phyloP scores from a whole-genome alignment of 2,797 vertebrate species.

The Lithobates sylvaticus region DNA sequence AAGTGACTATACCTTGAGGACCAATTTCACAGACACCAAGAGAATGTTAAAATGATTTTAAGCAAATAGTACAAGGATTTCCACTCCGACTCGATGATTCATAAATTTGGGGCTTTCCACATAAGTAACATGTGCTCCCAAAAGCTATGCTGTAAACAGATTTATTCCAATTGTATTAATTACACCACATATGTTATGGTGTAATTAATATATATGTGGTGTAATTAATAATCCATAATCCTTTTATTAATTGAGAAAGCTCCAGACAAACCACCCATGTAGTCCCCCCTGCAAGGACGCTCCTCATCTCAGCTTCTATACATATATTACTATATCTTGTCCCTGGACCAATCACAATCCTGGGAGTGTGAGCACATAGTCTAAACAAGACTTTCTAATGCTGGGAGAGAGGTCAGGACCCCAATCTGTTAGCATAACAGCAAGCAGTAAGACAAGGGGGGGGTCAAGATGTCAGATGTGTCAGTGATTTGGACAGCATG shows the following conservation, averaged over 20 bases:
- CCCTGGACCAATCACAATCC: slow-evolving; percentile 19
- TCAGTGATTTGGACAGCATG: slow-evolving; percentile 41
- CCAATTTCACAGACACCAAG: too few species aligned
- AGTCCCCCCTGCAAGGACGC: not conserved
- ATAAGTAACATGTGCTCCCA: not conserved
- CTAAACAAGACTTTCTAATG: slow-evolving; percentile 51
- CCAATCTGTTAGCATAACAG: slow-evolving; percentile 43
- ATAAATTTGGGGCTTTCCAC: too few species aligned
- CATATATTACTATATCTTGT: slow-evolving; percentile 1
- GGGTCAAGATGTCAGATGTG: slow-evolving; percentile 41
- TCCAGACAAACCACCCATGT: slow-evolving; percentile 46
- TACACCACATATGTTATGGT: not conserved
- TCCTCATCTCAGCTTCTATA: not conserved
- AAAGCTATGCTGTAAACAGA: not conserved
- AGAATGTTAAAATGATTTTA: too few species aligned
- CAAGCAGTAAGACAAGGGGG: not conserved
- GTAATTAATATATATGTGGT: too few species aligned
- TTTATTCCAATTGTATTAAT: slow-evolving; percentile 13
- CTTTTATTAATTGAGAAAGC: slow-evolving; percentile 2
- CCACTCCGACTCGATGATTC: too few species aligned
- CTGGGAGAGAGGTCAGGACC: slow-evolving; percentile 51
- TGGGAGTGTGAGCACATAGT: slow-evolving; percentile 44
- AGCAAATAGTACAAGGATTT: too few species aligned
- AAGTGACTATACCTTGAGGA: too few species aligned
- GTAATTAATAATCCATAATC: too few species aligned